These are phyloP conservation scores for Platycercus adscitus DNA, from an alignment of 2,113 vertebrate genomes.

Conservation along the genomic window DNA sequence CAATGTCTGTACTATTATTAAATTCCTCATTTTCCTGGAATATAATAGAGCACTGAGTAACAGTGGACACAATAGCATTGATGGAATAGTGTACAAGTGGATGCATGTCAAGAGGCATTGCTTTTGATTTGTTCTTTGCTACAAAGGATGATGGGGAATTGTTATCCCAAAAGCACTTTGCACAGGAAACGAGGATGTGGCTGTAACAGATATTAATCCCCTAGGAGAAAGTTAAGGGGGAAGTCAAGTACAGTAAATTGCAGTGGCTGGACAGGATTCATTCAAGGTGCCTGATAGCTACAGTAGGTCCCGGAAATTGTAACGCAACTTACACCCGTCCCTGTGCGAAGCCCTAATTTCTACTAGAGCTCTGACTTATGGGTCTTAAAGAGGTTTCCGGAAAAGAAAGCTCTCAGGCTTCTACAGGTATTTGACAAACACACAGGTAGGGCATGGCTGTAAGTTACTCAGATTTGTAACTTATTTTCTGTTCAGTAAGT, in stretches of 20 bases:
- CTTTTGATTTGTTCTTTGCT: conserved; percentile 42
- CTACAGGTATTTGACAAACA: neutral
- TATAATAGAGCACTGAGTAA: neutral
- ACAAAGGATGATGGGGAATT: conserved; percentile 41
- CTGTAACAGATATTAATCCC: conserved; percentile 55
- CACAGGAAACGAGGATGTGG: conserved; percentile 54
- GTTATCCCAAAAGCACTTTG: conserved; percentile 64
- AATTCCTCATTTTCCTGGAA: neutral
- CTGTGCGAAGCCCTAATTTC: neutral
- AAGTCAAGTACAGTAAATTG: neutral
- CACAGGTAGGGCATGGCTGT: too few relatives aligned
- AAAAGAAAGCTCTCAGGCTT: neutral
- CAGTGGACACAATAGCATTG: neutral
- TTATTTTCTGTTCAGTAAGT: neutral
- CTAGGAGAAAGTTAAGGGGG: conserved; percentile 20
- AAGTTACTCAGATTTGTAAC: neutral
- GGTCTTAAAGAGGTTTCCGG: neutral
- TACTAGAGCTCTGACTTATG: neutral
- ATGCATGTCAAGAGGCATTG: neutral
- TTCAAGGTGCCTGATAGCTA: neutral
- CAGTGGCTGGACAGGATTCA: neutral
- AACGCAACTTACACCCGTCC: neutral
- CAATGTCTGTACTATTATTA: neutral
- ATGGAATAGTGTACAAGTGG: neutral
- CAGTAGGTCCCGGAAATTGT: neutral